A percentile compares a stretch with the other conserved stretches of the same genome.
Evolutionary conservation across 2,797 vertebrate genomes (phyloP).

Genomic region (Falco columbarius): DNA sequence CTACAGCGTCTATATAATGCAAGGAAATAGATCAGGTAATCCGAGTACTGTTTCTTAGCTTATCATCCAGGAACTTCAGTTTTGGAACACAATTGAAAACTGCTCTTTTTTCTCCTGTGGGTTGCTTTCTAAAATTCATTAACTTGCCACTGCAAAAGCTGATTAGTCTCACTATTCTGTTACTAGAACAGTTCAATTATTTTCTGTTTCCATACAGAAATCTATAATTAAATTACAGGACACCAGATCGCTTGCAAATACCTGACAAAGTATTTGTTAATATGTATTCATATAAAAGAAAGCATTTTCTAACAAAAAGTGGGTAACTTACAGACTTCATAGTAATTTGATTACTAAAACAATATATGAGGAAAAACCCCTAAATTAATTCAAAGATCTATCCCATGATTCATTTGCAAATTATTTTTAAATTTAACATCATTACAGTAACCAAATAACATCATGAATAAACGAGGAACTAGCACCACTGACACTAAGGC

Average conservation of each 20-base stretch:
- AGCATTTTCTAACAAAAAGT: neutral
- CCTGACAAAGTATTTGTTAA: neutral
- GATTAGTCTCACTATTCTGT: neutral
- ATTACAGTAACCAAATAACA: neutral
- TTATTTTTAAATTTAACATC: neutral
- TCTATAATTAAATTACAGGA: neutral
- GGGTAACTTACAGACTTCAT: neutral
- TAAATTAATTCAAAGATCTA: neutral
- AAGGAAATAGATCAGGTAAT: neutral
- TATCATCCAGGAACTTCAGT: neutral
- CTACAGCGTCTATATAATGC: neutral
- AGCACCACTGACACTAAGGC: neutral
- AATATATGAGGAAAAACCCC: neutral
- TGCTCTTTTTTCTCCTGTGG: neutral
- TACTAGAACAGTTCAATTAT: neutral
- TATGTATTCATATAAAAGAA: neutral
- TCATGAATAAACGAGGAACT: neutral
- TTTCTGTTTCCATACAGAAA: neutral
- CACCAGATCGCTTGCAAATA: neutral
- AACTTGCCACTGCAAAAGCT: neutral
- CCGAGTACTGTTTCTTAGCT: neutral
- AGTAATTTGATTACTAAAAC: neutral
- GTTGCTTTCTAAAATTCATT: neutral
- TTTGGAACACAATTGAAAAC: neutral
- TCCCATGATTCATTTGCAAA: neutral